A percentile compares a stretch with the other conserved stretches of the same genome.
Conservation (phyloP, 1,140 invertebrate species). For the Coboldia fuscipes region DNA sequence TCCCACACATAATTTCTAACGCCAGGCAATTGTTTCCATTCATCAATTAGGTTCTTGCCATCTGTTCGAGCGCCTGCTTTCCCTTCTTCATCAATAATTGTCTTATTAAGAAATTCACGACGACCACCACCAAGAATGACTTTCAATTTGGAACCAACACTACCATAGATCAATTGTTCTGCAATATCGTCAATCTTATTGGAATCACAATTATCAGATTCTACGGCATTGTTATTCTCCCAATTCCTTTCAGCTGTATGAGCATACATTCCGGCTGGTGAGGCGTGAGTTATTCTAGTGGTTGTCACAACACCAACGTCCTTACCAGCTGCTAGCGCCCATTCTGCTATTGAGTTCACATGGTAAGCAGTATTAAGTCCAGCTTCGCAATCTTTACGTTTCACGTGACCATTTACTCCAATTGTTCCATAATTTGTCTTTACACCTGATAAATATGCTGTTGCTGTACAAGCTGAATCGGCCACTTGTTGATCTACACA, state of each 20-base stretch:
- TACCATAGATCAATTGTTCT: conserved; percentile 43
- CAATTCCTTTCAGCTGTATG: conserved; percentile 51
- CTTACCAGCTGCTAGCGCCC: conserved; percentile 41
- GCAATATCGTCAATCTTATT: conserved; percentile 49
- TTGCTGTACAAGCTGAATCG: conserved; percentile 57
- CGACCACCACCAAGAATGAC: conserved; percentile 51
- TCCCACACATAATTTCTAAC: too few species aligned
- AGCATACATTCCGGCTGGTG: conserved; percentile 46
- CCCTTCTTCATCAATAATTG: conserved; percentile 39
- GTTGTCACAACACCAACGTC: conserved; percentile 50
- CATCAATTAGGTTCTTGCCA: conserved; percentile 38
- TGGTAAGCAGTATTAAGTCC: conserved; percentile 28
- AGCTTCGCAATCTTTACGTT: conserved; percentile 34
- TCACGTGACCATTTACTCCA: conserved; percentile 42
- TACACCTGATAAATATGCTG: conserved; percentile 59
- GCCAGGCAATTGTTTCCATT: too few species aligned
- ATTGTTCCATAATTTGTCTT: conserved; percentile 56
- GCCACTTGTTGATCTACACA: conserved; percentile 50
- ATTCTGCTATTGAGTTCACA: conserved; percentile 24
- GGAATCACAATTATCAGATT: conserved; percentile 12
- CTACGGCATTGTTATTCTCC: conserved; percentile 38
- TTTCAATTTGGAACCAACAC: conserved; percentile 34
- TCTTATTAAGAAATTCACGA: conserved; percentile 36
- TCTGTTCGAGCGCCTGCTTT: conserved; percentile 29
- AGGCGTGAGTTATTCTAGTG: conserved; percentile 51